Evolutionary conservation across 2,797 vertebrate genomes (phyloP), one percentile per base, ranked within the genome.

Genomic region (Ctenochaetus hawaiiensis): DNA sequence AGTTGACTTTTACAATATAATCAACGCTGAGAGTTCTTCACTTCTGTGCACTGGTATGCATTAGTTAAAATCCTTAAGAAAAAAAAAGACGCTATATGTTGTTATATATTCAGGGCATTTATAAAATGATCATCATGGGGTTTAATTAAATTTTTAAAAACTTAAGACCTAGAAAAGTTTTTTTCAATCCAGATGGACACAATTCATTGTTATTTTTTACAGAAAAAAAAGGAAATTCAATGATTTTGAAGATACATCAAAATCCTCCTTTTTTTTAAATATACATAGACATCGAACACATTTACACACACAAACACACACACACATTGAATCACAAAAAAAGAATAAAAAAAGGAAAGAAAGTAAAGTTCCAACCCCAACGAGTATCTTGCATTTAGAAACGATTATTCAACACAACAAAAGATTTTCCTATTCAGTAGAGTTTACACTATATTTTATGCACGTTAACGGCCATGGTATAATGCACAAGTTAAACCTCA

Each of bases 1-100:
- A 90, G 76, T 72, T 57, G 30, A 20, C 53, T 87, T 89, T 87
- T 78, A 82, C 80, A 90, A 87, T 84, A 30, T 70, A 80, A 87
- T 78, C 4, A 71, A 30, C 9, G 45, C 8, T n/a, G 2, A 17
- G 13, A 71, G 59, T 47, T 65, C 16, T 23, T 63, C 8, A 22
- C 3, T 30, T 8, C 44, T 13, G 5, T 12, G 6, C 22, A 26
- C 2, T 30, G 18, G 37, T 63, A 41, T 8, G 22, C 59, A n/a
- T n/a, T 6, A 53, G 43, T 5, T 12, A 11, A 34, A 65, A 61
- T 56, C 5, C 4, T 45, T 2, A 26, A 41, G 3, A 41, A 41
- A 41, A 41, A 30, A 30, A 30, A 30, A 30, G 30, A 30, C 30
- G 30, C 30, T 30, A 4, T 30, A 30, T 30, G 30, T 30, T 30